Percentiles rank a stretch among this genome's conserved stretches.
These are phyloP conservation scores for Bothrops jararaca DNA, from an alignment of 2,113 vertebrate genomes.

Conservation along the genomic window DNA sequence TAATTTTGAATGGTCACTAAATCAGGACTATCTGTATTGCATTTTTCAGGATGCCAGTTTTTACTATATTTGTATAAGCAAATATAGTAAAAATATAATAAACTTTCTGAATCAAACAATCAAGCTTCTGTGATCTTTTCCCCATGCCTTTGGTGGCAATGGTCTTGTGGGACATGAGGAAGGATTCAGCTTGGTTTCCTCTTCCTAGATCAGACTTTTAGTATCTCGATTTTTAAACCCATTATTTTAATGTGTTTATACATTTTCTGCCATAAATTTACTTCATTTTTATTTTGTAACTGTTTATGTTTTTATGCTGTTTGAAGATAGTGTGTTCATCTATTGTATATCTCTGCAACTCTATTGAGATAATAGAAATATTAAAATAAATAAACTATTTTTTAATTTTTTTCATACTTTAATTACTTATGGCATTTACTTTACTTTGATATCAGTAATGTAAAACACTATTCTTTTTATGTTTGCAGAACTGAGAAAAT, in stretches of 20 bases:
- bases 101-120: not conserved
- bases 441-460: constrained; percentile 22
- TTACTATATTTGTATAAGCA: not conserved
- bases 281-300: not conserved
- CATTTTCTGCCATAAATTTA: not conserved
- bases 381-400: not conserved
- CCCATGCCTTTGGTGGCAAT: not conserved
- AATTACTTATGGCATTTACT: not conserved
- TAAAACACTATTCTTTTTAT: constrained; percentile 49
- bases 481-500: constrained; percentile 88
- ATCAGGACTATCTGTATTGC: not conserved
- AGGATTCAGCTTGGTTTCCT: not conserved
- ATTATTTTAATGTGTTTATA: not conserved
- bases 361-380: not conserved
- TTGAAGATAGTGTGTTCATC: not conserved
- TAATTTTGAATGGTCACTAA: not conserved
- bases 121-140: not conserved
- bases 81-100: not conserved
- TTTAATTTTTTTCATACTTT: not conserved
- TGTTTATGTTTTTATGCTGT: not conserved
- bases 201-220: not conserved
- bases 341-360: not conserved
- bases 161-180: not conserved
- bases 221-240: not conserved
- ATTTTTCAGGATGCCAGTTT: not conserved